Base-by-base conservation (phyloP, 2,113 vertebrate species). In the Bubo scandiacus region DNA sequence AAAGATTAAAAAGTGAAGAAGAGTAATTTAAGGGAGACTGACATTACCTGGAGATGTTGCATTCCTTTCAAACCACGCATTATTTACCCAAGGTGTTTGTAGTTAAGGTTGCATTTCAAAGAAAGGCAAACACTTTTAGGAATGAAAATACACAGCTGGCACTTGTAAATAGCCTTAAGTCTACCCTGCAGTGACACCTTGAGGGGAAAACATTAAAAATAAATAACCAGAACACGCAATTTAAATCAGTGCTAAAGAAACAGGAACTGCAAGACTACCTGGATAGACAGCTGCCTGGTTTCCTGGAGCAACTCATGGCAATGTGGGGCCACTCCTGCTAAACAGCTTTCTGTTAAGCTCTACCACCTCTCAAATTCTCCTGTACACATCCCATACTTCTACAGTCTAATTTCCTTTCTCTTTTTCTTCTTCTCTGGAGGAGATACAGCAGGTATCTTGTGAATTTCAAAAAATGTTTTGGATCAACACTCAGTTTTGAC, bases 151-250 rank as follows among this genome's bases (percentile, higher is more conserved):
- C 25, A 72, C 43, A 89, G 65, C 42, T 79, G 61, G 40, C 1
- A 0, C 29, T 55, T 7, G 62, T 79, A 89, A 94, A 92, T 40
- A 94, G 81, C 92, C 94, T 85, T 70, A 92, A 87, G 84, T 96
- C 94, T 96, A 87, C 94, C 94, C 95, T 97, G 89, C 89, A 96
- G 92, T 97, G 96, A 97, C 95, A 97, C 89, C 97, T 96, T 94
- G 95, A 97, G 95, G 95, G 83, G 89, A 95, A 96, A 96, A 43
- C 89, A 94, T 94, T 91, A 95, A 96, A 91, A 94, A 94, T 87
- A 92, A 92, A 94, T 95, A 94, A 81, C 29, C 10, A 79, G 27
- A 82, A 87, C 17, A 54, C 8, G n/a, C 66, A 80, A 88, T 94
- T 82, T n/a, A 62, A 87, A 73, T 54, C 52, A 45, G 2, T 23